Evolutionary conservation across 2,888 invertebrate genomes (phyloP).

Genomic region (Cantharis rufa): DNA sequence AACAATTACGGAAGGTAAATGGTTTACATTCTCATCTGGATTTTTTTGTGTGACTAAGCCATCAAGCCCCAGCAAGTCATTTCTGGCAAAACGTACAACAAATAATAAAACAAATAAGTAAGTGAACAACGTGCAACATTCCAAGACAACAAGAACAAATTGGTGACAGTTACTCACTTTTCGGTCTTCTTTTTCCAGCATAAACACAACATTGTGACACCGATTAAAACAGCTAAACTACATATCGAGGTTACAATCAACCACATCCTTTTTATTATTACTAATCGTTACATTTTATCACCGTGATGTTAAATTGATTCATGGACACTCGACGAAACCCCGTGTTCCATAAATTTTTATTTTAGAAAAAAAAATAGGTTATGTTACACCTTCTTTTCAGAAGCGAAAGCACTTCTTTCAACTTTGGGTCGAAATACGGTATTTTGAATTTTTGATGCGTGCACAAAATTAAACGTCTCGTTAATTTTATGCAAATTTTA

Average conservation of each 20-base stretch:
- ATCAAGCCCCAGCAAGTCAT: conserved; percentile 71
- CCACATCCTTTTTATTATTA: conserved; percentile 19
- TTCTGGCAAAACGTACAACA: conserved; percentile 55
- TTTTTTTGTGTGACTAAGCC: conserved; percentile 75
- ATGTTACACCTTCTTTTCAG: not conserved
- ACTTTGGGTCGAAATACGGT: not conserved
- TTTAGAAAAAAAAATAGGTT: not conserved
- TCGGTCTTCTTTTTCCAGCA: conserved; percentile 53
- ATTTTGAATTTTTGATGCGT: not conserved
- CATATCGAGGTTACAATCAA: conserved; percentile 37
- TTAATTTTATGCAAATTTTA: not conserved
- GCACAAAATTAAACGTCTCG: not conserved
- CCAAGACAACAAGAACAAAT: not conserved
- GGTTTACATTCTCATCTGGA: conserved; percentile 65
- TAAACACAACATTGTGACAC: conserved; percentile 49
- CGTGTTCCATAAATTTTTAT: not conserved
- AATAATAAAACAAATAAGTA: conserved; percentile 15
- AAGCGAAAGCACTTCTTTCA: not conserved
- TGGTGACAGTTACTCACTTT: conserved; percentile 45
- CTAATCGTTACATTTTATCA: conserved; percentile 8
- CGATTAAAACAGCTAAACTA: conserved; percentile 45
- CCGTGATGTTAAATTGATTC: not conserved
- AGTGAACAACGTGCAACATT: conserved; percentile 16
- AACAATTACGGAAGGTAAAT: conserved; percentile 51
- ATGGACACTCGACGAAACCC: not conserved